Conservation (phyloP, 2,797 vertebrate genomes). For the Emydoidea blandingii region DNA sequence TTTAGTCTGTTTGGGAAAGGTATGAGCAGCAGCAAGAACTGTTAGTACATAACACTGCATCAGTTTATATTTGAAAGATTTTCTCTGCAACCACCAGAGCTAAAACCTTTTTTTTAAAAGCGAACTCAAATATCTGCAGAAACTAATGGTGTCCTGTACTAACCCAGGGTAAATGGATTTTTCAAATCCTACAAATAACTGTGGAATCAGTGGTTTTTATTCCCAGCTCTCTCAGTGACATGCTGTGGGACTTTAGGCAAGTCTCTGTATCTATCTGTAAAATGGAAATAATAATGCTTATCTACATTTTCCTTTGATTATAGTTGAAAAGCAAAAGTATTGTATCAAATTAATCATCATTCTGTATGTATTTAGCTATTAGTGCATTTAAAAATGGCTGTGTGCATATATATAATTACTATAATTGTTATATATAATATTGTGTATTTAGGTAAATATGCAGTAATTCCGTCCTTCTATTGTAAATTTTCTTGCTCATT, state of each 20-base stretch:
- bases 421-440: not conserved
- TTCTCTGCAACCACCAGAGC: not conserved
- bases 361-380: not conserved
- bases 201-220: not conserved
- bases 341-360: not conserved
- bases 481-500: not conserved
- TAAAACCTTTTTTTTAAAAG: not conserved
- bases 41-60: not conserved
- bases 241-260: not conserved
- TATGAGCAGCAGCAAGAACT: fast-evolving
- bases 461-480: not conserved
- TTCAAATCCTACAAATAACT: not conserved
- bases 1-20: conserved; percentile 3
- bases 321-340: not conserved
- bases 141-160: not conserved
- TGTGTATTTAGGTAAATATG: not conserved
- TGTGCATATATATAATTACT: not conserved
- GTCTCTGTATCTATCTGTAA: not conserved
- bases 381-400: not conserved
- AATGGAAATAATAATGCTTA: not conserved
- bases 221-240: not conserved
- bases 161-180: not conserved
- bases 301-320: not conserved
- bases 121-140: not conserved
- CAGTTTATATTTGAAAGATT: not conserved